Evolutionary conservation across 2,888 invertebrate species (phyloP).

Genomic region (Frankliniella intonsa): DNA sequence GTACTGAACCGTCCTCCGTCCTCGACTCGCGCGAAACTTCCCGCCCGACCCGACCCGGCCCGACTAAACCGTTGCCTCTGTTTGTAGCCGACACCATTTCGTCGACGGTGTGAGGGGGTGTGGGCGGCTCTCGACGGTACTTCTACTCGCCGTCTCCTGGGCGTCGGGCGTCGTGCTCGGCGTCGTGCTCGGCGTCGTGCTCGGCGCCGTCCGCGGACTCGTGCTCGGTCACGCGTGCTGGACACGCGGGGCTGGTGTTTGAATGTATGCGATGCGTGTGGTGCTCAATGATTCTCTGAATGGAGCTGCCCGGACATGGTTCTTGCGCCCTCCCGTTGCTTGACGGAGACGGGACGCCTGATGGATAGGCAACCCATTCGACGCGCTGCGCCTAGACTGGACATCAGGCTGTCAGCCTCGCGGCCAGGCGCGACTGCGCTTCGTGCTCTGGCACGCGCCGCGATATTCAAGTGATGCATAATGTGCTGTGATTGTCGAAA

Average conservation of each 20-base stretch:
- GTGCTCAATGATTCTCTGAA: no score
- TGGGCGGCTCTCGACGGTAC: neutral
- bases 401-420: no score
- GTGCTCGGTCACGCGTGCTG: no score
- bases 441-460: no score
- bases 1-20: neutral
- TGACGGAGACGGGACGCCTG: no score
- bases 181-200: neutral
- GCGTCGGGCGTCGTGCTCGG: neutral
- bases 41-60: neutral
- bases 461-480: neutral
- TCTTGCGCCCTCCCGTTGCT: no score
- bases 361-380: no score
- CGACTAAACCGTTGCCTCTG: neutral
- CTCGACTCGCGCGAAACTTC: neutral
- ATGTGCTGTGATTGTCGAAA: neutral
- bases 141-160: neutral
- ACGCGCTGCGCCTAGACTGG: no score
- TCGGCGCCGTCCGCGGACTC: neutral
- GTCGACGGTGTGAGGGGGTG: neutral
- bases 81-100: constrained; percentile 11
- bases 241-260: no score
- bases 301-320: no score
- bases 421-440: no score
- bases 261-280: no score